Evolutionary conservation across 2,888 invertebrate genomes (phyloP).

Genomic region (Lordiphosa fenestrarum): DNA sequence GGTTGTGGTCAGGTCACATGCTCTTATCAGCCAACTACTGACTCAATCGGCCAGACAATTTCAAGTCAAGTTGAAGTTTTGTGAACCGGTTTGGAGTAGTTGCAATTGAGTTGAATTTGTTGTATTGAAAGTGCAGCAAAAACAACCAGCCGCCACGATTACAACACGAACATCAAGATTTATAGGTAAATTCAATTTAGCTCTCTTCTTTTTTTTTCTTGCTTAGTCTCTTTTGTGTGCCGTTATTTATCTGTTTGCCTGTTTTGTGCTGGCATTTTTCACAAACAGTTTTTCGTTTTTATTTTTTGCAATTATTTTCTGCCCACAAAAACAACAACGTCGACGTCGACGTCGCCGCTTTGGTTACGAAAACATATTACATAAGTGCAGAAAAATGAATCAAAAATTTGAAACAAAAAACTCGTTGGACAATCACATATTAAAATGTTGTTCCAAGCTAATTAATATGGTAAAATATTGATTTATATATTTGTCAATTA

Average conservation of each 20-base stretch:
- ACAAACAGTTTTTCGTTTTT: constrained; percentile 29
- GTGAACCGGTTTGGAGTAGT: background rate
- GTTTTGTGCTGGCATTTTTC: constrained; percentile 38
- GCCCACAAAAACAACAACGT: constrained; percentile 8
- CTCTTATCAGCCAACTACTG: constrained; percentile 54
- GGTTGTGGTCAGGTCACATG: constrained; percentile 58
- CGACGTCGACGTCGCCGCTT: constrained; percentile 13
- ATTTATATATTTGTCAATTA: no score
- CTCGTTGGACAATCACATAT: background rate
- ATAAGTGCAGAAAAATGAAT: constrained; percentile 46
- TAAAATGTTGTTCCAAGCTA: constrained; percentile 2
- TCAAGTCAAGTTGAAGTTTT: constrained; percentile 11
- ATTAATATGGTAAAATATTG: background rate
- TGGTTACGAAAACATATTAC: constrained; percentile 73
- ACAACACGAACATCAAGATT: background rate
- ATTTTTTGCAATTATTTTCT: constrained; percentile 44
- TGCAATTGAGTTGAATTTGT: background rate
- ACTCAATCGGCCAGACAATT: constrained; percentile 20
- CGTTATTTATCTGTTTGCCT: constrained; percentile 50
- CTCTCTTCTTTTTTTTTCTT: constrained; percentile 9
- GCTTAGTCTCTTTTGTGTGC: constrained; percentile 22
- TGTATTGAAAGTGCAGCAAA: background rate
- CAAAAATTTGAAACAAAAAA: constrained; percentile 11
- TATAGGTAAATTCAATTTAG: constrained; percentile 23
- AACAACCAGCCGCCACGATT: background rate